Base-by-base conservation (phyloP, 1,140 invertebrate genomes). In the Arctopsyche grandis region DNA sequence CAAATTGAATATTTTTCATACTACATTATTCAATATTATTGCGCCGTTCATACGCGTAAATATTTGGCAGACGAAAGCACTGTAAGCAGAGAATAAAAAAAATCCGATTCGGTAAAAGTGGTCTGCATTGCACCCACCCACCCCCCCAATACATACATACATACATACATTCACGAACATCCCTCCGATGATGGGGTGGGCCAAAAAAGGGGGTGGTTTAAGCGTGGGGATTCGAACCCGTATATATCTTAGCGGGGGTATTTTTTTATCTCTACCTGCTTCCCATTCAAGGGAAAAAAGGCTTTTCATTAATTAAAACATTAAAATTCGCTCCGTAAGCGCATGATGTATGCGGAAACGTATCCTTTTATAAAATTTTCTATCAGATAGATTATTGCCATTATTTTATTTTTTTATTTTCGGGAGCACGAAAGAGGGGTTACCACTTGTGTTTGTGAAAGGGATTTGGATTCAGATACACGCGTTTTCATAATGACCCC, bases 231-330 rank as follows among this genome's bases (percentile, higher is more conserved):
- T 74, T 75, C 52, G 78, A 69, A 58, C 58, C 70, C 38, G 52
- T 79, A 73, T 66, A 46, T 79, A 74, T 66, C 73, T 52, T 77
- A 66, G 56, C 44, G 76, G 52, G 56, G 74, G 74, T n/a, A 26
- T 38, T 76, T 76, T 76, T 76, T 76, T 56, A 56, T 56, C 44
- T 46, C 60, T 81, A 79, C 77, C 77, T 77, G 77, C 29, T 26
- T 70, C 69, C 56, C 44, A 43, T 78, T 73, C 69, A 73, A 60
- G 69, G 77, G 79, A 71, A 78, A 82, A 77, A 78, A 79, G 79
- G 79, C 81, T 82, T 82, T 82, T 80, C 81, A 82, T 82, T 82
- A 82, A 82, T 82, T 82, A 82, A 82, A 82, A 82, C 79, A 80
- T 80, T 80, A 82, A 82, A 79, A 79, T 75, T 75, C 71, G 60